These are phyloP conservation scores for Hepsetus odoe DNA, from an alignment of 2,113 vertebrate species.

Conservation along the genomic window DNA sequence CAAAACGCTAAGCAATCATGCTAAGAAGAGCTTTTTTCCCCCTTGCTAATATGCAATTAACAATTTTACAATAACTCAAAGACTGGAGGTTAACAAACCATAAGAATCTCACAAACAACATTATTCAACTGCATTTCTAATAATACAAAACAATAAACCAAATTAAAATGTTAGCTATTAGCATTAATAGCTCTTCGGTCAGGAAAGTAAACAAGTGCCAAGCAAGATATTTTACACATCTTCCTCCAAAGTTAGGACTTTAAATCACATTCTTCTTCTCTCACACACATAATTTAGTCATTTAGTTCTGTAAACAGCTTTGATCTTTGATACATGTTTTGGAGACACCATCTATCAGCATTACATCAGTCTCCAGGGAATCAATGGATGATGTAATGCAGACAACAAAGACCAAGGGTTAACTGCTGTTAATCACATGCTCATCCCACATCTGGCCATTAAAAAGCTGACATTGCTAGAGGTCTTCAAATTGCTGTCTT, in stretches of 20 bases:
- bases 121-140: too few species aligned
- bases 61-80: not conserved
- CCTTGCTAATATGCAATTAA: not conserved
- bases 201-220: too few species aligned
- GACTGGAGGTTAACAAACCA: not conserved
- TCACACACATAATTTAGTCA: too few species aligned
- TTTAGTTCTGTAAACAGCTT: not conserved
- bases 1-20: not conserved
- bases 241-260: too few species aligned
- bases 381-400: slow-evolving; percentile 65
- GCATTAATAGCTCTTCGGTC: too few species aligned
- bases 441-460: slow-evolving; percentile 28
- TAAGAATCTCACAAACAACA: too few species aligned
- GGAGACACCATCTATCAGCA: not conserved
- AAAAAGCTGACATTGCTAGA: slow-evolving; percentile 72
- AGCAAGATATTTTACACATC: too few species aligned
- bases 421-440: slow-evolving; percentile 57
- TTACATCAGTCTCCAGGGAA: slow-evolving; percentile 53
- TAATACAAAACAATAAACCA: too few species aligned
- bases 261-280: too few species aligned
- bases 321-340: not conserved
- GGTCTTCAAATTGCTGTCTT: slow-evolving; percentile 64
- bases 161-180: too few species aligned
- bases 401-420: slow-evolving; percentile 60
- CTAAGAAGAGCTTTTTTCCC: not conserved